A percentile compares a stretch with the other conserved stretches of the same genome.
These are phyloP conservation scores for Neomonachus schauinslandi DNA, from an alignment of 2,113 vertebrate species.

Conservation along the genomic window DNA sequence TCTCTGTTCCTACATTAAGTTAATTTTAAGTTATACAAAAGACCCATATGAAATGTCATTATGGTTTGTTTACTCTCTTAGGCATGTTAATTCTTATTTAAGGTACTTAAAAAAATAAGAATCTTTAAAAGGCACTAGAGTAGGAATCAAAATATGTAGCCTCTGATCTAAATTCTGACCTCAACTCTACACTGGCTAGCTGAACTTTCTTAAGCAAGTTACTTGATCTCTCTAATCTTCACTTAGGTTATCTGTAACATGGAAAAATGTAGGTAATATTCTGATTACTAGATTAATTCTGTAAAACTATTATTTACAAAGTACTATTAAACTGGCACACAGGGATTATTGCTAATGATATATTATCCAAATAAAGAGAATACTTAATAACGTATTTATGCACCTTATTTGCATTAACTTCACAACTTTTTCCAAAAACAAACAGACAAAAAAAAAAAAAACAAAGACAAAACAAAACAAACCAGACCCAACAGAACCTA, in stretches of 20 bases:
- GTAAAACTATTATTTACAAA: slow-evolving; percentile 43
- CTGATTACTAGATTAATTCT: slow-evolving; percentile 32
- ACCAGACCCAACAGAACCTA: neutral
- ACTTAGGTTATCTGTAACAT: neutral
- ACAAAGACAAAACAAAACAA: neutral
- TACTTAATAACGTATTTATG: neutral
- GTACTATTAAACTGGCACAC: neutral
- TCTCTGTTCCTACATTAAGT: slow-evolving; percentile 1
- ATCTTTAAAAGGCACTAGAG: neutral
- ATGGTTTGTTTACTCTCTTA: neutral
- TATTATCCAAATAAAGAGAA: neutral
- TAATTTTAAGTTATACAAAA: neutral
- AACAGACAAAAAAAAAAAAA: no score
- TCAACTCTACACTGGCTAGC: neutral
- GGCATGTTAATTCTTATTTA: neutral
- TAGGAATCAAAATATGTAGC: neutral
- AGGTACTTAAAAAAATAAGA: neutral
- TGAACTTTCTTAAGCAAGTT: neutral
- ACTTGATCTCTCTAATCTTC: neutral
- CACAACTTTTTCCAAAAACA: neutral
- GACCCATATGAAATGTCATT: neutral
- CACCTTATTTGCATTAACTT: neutral
- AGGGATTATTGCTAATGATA: neutral
- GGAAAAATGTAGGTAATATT: neutral
- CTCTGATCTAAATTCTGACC: neutral